Conservation (phyloP, 2,888 invertebrate genomes). For the Proisotoma minuta region DNA sequence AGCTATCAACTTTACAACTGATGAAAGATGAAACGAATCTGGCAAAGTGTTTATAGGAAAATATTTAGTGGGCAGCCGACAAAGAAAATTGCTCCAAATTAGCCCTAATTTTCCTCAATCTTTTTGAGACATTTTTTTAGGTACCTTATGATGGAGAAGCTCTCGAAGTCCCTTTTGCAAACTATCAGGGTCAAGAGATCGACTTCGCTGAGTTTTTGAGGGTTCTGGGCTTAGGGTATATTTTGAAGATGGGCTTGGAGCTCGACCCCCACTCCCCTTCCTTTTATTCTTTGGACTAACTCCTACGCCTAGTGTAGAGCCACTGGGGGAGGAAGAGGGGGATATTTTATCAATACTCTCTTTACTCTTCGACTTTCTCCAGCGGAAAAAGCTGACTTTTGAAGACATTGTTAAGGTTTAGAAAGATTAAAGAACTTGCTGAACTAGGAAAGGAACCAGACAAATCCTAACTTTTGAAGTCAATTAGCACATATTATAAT, state of each 20-base stretch:
- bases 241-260: background rate
- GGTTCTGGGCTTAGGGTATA: background rate
- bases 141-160: conserved; percentile 51
- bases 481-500: too few species aligned
- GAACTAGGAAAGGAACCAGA: too few species aligned
- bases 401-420: conserved; percentile 31
- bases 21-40: too few species aligned
- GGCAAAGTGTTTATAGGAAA: too few species aligned
- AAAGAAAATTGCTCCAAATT: too few species aligned
- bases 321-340: background rate
- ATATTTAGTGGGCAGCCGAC: too few species aligned
- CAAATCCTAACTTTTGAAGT: too few species aligned
- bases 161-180: conserved; percentile 64
- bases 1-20: too few species aligned
- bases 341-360: conserved; percentile 38
- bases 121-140: background rate
- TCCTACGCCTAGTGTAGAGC: background rate
- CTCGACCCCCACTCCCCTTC: background rate
- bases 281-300: background rate
- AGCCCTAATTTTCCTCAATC: too few species aligned
- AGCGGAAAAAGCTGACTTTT: conserved; percentile 62
- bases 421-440: background rate
- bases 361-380: conserved; percentile 58
- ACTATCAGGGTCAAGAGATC: conserved; percentile 67
- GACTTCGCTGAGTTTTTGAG: conserved; percentile 58